Conservation (phyloP, 1,140 invertebrate species). For the Lasioglossum baleicum region DNA sequence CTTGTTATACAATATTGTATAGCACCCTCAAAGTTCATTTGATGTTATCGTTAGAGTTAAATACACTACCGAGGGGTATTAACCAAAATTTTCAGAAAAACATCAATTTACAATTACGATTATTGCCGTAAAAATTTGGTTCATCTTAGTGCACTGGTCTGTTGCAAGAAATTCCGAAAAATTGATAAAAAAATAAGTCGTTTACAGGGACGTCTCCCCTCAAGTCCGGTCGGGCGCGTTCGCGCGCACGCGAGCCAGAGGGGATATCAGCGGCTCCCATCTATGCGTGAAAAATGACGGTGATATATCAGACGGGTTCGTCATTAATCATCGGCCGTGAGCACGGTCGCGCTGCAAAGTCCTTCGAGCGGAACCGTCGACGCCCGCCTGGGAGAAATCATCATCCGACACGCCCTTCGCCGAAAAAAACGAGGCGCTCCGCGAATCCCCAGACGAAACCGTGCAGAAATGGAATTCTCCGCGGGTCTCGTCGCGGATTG, state of each 20-base stretch:
- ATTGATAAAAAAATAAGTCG: no score
- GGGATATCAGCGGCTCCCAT: conserved; percentile 67
- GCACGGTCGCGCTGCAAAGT: conserved; percentile 61
- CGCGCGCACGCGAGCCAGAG: conserved; percentile 23
- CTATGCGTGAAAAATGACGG: conserved; percentile 75
- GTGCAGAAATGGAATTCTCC: background rate
- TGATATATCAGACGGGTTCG: conserved; percentile 62
- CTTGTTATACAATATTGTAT: no score
- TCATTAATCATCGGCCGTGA: conserved; percentile 69
- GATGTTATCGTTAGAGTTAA: no score
- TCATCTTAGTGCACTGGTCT: no score
- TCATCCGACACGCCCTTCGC: conserved; percentile 12
- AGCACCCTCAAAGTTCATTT: no score
- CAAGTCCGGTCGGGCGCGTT: no score
- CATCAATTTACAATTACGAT: no score
- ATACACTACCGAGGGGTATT: no score
- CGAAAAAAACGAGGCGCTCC: conserved; percentile 27
- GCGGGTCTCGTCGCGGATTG: background rate
- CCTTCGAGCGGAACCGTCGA: conserved; percentile 61
- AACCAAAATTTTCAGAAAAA: no score
- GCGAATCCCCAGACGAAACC: background rate
- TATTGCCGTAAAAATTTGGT: no score
- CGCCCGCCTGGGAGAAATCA: conserved; percentile 62
- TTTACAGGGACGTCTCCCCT: no score
- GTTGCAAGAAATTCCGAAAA: no score